phyloP scores from a whole-genome alignment of 2,797 vertebrate genomes.

The Helostoma temminkii region DNA sequence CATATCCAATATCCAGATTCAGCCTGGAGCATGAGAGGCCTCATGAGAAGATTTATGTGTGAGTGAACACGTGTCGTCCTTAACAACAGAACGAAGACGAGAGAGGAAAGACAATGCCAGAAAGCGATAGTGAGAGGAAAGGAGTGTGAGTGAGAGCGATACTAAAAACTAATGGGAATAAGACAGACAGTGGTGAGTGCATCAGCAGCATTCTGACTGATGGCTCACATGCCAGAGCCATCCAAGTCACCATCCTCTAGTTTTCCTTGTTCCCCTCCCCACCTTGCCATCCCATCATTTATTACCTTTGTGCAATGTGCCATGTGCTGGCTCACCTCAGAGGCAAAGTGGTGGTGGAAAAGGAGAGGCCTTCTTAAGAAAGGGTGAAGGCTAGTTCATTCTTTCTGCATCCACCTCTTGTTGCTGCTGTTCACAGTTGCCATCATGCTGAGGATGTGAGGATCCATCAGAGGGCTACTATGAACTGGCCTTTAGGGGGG shows the following conservation, averaged over 20 bases:
- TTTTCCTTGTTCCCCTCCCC: neutral
- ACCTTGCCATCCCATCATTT: neutral
- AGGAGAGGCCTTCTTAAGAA: neutral
- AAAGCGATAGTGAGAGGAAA: slow-evolving; percentile 1
- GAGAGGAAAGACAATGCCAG: neutral
- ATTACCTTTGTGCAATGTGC: neutral
- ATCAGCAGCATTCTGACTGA: slow-evolving; percentile 30
- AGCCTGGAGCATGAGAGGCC: neutral
- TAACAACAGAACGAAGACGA: neutral
- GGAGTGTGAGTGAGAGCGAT: no score
- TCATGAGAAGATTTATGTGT: neutral
- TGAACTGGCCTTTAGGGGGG: no score
- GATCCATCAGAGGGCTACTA: no score
- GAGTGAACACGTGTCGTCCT: no score
- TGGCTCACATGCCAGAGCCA: slow-evolving; percentile 22
- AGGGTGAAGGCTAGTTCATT: no score
- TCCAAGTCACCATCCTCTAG: no score
- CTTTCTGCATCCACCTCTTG: no score
- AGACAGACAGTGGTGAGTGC: neutral
- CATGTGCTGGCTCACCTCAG: slow-evolving; percentile 10
- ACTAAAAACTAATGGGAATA: slow-evolving; percentile 1
- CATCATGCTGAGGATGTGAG: no score
- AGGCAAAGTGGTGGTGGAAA: neutral
- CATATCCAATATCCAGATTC: neutral
- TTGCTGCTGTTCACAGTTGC: no score